A percentile compares a stretch with the other conserved stretches of the same genome.
phyloP scores from a whole-genome alignment of 2,888 invertebrate species.

The Chloroclysta siterata region DNA sequence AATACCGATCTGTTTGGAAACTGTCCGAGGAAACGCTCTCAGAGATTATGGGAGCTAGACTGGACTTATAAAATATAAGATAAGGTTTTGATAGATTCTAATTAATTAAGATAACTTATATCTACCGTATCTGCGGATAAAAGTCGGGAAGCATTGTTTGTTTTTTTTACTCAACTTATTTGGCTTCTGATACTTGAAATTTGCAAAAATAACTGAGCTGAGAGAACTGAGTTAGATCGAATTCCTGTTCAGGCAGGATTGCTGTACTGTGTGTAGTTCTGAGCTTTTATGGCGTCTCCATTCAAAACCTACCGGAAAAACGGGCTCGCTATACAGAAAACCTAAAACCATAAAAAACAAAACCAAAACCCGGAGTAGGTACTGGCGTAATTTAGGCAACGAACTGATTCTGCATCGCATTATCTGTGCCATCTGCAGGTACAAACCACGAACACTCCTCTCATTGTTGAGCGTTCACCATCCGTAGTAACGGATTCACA shows the following conservation, averaged over 20 bases:
- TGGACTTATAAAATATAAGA: not conserved
- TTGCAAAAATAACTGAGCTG: no score
- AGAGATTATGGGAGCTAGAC: conserved; percentile 7
- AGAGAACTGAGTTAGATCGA: not conserved
- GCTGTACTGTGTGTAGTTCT: no score
- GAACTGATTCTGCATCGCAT: not conserved
- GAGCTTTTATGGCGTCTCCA: no score
- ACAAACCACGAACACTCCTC: conserved; percentile 18
- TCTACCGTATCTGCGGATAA: no score
- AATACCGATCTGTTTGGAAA: conserved; percentile 23
- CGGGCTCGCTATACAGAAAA: no score
- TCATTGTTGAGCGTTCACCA: conserved; percentile 29
- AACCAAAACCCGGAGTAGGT: no score
- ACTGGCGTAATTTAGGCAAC: not conserved
- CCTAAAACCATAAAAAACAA: no score
- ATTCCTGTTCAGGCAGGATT: not conserved
- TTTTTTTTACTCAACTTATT: no score
- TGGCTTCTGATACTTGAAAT: no score
- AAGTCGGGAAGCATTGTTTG: no score
- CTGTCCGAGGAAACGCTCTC: conserved; percentile 20
- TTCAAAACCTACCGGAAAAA: no score
- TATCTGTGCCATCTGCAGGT: conserved; percentile 9
- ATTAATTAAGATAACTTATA: no score
- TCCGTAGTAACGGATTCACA: conserved; percentile 34
- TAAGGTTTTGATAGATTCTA: not conserved